These are phyloP conservation scores for Poliocrania exsul DNA, from an alignment of 2,797 vertebrate genomes.

Conservation along the genomic window DNA sequence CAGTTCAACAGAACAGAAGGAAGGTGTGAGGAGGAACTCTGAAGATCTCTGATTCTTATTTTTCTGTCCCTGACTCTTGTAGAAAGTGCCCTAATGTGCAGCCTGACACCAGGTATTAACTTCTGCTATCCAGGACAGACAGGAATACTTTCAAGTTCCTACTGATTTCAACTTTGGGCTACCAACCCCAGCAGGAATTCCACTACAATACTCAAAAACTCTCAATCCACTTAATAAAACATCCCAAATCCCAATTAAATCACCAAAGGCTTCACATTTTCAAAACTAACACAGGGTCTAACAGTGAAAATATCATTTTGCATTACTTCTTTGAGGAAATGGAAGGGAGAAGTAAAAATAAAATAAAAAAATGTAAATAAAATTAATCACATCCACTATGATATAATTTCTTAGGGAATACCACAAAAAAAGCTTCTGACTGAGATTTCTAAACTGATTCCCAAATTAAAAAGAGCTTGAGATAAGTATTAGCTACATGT, in stretches of 20 bases:
- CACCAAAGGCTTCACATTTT: not conserved
- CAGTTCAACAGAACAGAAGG: not conserved
- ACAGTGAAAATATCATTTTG: not conserved
- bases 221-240: not conserved
- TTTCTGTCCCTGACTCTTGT: not conserved
- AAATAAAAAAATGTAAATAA: not conserved
- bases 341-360: not conserved
- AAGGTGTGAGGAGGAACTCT: not conserved
- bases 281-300: not conserved
- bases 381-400: not conserved
- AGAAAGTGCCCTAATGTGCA: not conserved
- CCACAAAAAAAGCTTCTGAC: not conserved
- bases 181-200: not conserved
- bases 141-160: not conserved
- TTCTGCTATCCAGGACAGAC: not conserved
- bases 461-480: not conserved
- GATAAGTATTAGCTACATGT: not conserved
- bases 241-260: not conserved
- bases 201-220: not conserved
- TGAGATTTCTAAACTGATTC: not conserved
- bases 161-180: not conserved
- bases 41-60: not conserved
- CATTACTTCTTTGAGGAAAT: not conserved
- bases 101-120: not conserved
- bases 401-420: not conserved